Evolutionary conservation across 2,113 vertebrate species (phyloP), one percentile per base, ranked within the genome.

Genomic region (Epinephelus cyanopodus): DNA sequence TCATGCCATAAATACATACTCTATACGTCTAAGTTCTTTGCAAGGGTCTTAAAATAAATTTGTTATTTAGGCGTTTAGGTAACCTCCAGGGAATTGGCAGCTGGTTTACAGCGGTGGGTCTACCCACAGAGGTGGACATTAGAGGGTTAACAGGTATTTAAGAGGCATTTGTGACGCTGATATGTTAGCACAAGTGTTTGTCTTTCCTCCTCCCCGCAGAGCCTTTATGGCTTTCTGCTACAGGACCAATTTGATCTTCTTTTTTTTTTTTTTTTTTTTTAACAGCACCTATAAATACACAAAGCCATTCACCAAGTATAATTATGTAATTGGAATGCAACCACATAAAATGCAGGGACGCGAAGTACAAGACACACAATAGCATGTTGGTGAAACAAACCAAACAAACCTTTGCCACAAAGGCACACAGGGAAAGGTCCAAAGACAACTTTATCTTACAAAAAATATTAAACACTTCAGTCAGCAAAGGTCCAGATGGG

Each of bases 211-310:
- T 83, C 52, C 54, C 60, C 42, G 74, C 33, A 56, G 56, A 27
- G 60, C 15, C 13, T 84, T 76, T 25, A 12, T 60, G 63, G 64
- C 42, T 42, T 42, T 18, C 11, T 37, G 33, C 72, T 29, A 39
- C 74, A 39, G 10, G 47, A 13, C 39, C 58, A 21, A 70, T 82
- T 58, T 57, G 25, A 76, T 69, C 19, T 54, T 33, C n/a, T 29
- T 77, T 77, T 66, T 77, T 85, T 74, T 29, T 77, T 77, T 66
- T 77, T 87, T 74, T 29, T 29, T 77, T 77, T 62, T 74, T 87
- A 70, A 85, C 76, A 67, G 61, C 69, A 33, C 53, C 69, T 71
- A 52, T 84, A 79, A 82, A 87, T 37, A 82, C 61, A 74, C 17
- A 13, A 60, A 60, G 39, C 48, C 52, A 39, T 42, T 64, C 58